phyloP scores from a whole-genome alignment of 2,113 vertebrate species.

The Sapajus apella region DNA sequence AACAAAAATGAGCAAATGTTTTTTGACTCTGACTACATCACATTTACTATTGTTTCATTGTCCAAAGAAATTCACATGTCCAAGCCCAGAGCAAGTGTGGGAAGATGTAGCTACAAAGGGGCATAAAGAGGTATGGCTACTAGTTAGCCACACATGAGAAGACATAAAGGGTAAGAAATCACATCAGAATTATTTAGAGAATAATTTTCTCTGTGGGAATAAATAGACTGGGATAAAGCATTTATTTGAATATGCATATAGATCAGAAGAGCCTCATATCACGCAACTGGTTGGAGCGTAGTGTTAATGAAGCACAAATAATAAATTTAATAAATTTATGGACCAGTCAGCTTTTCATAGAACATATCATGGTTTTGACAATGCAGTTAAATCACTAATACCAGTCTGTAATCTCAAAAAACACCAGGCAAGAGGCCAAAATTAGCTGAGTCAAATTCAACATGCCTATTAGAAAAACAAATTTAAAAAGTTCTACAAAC shows the following conservation, averaged over 20 bases:
- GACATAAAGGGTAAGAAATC: background rate
- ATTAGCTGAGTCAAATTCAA: background rate
- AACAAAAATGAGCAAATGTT: background rate
- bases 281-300: background rate
- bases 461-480: background rate
- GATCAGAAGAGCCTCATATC: background rate
- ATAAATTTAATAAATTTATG: background rate
- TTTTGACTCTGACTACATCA: background rate
- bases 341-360: background rate
- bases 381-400: background rate
- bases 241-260: background rate
- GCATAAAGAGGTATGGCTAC: background rate
- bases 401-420: background rate
- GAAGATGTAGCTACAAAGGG: background rate
- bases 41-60: background rate
- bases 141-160: background rate
- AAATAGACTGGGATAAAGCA: background rate
- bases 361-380: background rate
- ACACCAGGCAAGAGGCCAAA: background rate
- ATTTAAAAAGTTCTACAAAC: background rate
- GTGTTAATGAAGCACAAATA: background rate
- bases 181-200: background rate
- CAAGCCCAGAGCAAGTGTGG: background rate
- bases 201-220: background rate
- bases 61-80: background rate